Base-by-base conservation (phyloP, 1,140 invertebrate species). In the Chironomus striatipennis region DNA sequence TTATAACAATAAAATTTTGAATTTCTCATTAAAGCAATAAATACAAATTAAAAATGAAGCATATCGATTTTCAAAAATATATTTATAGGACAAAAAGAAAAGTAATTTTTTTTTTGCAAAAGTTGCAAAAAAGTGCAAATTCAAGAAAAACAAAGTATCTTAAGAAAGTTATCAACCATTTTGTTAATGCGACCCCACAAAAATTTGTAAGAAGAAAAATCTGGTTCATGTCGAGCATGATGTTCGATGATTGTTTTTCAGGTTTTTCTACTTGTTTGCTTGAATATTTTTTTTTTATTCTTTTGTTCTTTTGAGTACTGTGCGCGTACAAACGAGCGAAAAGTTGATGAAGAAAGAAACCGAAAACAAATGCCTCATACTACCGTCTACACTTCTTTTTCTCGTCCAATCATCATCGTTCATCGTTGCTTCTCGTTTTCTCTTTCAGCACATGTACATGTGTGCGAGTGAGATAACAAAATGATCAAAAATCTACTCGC, bases 341-440 rank as follows among this genome's bases (percentile, higher is more conserved):
- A n/a, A 34, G 24, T 12, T 57, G 47, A n/a, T 57, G 47, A 57
- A 57, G n/a, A 57, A 15, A 57, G 47, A 57, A n/a, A 57, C 12
- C 12, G 9, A 57, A 57, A 57, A 57, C 15, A 34, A 34, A 34
- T 34, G 24, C 24, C 24, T 34, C 24, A 34, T 34, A 34, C 24
- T 34, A 34, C 24, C 24, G 24, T 34, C 24, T 34, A 34, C 24
- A 57, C 9, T 57, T 57, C n/a, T 57, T 57, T 57, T 57, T 57
- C 47, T 70, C 65, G 9, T 70, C 65, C 65, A 70, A 70, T 70
- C 65, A 70, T 5, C n/a, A 70, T 5, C 47, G 47, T 70, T 70
- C n/a, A 18, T 20, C 18, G 65, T 2, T 70, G 10, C n/a, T n/a
- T 57, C 47, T 57, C 47, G n/a, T 57, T 57, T 7, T n/a, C n/a